Evolutionary conservation across 2,797 vertebrate genomes (phyloP), one percentile per base, ranked within the genome.

Genomic region (Argyrosomus regius): DNA sequence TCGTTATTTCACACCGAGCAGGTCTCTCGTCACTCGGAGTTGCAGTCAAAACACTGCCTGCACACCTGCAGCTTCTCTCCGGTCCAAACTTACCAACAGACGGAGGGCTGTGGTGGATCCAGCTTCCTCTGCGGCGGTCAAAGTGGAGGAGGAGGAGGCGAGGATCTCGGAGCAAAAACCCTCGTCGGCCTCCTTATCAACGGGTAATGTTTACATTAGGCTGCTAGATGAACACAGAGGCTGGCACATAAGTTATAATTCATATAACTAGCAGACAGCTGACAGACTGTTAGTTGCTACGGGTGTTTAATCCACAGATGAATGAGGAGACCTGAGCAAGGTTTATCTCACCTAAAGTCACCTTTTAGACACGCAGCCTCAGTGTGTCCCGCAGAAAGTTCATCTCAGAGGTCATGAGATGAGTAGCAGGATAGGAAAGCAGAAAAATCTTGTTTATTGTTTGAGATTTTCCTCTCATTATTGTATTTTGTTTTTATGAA

Each of bases 81-180:
- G 63, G 45, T 81, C 86, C 50, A 90, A 75, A 88, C 87, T 91
- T 4, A 71, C 56, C 75, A n/a, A 24, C 24, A 78, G 31, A 24
- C 74, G 46, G 48, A 64, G 14, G 26, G 64, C 67, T 0, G 70
- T 3, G 43, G 75, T 3, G 43, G 75, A 70, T 48, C 41, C 75
- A 6, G 63, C 45, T 43, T 70, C 79, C 57, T 54, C 81, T n/a
- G 77, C 28, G 66, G 60, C n/a, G n/a, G 87, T 95, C 68, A 95
- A 96, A 64, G 82, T 75, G 72, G 93, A 95, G 72, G 78, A 57
- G n/a, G 92, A 89, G 48, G 94, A 94, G 63, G 79, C 70, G 35
- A 81, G 12, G 18, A 77, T 94, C 62, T 85, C 69, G 3, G 67
- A 85, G 63, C 68, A 28, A 7, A 41, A 60, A 81, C 52, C 68